Evolutionary conservation across 1,140 invertebrate species (phyloP).

Genomic region (Pentalonia nigronervosa): DNA sequence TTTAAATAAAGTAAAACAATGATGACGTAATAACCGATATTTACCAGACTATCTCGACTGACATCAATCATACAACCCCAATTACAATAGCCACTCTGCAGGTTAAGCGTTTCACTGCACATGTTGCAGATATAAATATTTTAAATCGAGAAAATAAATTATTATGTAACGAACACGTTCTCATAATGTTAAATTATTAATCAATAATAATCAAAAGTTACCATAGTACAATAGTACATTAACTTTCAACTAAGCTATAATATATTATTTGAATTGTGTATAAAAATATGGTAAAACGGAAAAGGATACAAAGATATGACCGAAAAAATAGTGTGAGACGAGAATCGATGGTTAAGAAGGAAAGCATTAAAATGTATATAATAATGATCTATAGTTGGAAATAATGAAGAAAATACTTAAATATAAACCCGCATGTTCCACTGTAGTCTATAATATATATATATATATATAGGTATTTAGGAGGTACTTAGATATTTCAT

Average conservation of each 20-base stretch:
- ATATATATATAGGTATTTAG: too few species aligned
- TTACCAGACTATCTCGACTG: background rate
- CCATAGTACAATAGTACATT: too few species aligned
- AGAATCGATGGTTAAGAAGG: background rate
- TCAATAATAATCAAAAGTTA: background rate
- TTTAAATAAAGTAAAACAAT: background rate
- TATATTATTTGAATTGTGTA: too few species aligned
- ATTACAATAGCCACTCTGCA: background rate
- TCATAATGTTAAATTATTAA: background rate
- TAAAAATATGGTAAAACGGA: background rate
- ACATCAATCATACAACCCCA: background rate
- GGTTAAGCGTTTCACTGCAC: background rate
- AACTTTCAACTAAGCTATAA: too few species aligned
- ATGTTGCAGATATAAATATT: background rate
- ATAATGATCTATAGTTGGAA: background rate
- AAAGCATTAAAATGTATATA: background rate
- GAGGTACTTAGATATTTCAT: too few species aligned
- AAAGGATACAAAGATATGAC: too few species aligned
- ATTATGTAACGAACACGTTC: background rate
- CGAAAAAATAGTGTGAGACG: too few species aligned
- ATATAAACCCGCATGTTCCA: background rate
- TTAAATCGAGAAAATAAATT: background rate
- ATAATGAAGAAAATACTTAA: background rate
- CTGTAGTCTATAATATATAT: too few species aligned
- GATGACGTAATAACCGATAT: background rate